phyloP scores from a whole-genome alignment of 2,797 vertebrate genomes.

The Chrysocyon brachyurus region DNA sequence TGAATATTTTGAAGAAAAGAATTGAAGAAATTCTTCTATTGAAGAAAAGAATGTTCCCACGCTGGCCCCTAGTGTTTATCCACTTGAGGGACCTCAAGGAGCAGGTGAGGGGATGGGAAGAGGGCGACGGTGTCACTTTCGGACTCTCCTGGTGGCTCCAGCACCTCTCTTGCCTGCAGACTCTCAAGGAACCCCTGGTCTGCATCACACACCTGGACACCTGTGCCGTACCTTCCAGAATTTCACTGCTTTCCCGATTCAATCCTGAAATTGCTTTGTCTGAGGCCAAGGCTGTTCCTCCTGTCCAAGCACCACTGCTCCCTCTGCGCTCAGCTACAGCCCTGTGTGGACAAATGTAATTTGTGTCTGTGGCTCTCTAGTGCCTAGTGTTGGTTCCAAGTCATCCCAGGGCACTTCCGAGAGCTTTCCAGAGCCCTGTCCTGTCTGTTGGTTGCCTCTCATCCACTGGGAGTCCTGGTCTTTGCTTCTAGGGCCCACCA shows the following conservation, averaged over 20 bases:
- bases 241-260: fast-evolving
- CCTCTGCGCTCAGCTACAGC: not conserved
- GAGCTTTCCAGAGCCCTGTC: not conserved
- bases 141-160: fast-evolving
- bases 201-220: fast-evolving
- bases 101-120: not conserved
- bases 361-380: not conserved
- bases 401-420: not conserved
- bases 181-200: too few relatives aligned
- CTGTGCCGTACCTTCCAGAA: not conserved
- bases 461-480: fast-evolving
- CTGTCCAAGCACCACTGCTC: not conserved
- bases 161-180: not conserved
- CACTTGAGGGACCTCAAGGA: too few relatives aligned
- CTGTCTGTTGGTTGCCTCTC: fast-evolving
- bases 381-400: fast-evolving
- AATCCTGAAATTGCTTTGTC: fast-evolving
- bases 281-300: not conserved
- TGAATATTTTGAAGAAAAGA: not conserved
- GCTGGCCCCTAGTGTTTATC: too few relatives aligned
- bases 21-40: too few relatives aligned
- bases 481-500: too few relatives aligned
- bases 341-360: fast-evolving
- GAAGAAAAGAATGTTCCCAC: not conserved
- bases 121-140: fast-evolving